Evolutionary conservation across 2,797 vertebrate species (phyloP), one percentile per base, ranked within the genome.

Genomic region (Hypotaenidia philippensis): DNA sequence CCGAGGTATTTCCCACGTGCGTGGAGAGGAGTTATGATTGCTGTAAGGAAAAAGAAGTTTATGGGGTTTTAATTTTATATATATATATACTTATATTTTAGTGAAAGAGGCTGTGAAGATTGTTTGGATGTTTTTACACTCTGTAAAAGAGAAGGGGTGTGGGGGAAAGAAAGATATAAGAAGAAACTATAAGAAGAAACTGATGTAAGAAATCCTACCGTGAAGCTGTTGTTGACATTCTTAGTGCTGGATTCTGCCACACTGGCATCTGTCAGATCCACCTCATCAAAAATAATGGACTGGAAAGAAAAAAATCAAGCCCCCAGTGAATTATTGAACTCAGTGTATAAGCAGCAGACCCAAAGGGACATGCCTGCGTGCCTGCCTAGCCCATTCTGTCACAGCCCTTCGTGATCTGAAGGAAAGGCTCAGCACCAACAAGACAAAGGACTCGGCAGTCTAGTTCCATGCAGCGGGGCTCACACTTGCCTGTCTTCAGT

Each of bases 181-280:
- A 80, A 61, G 22, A 41, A 83, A 70, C 49, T 10, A 6, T 21
- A 87, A 70, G 47, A 80, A 61, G 22, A 41, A 83, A 70, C 49
- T 10, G 47, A 21, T 10, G 27, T 13, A 47, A 56, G 13, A 75
- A 88, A 34, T 85, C 99, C 98, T 98, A 99, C 99, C 34, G 99
- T 99, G 95, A 99, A 99, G 96, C 99, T 99, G 98, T 99, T 99
- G 98, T 99, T 99, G 96, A 99, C 98, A 93, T 99, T 99, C 97
- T 99, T 99, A 84, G 99, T 99, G 98, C 99, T 99, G 93, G 99
- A 99, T 97, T 99, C 99, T 5, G 99, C 99, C 79, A 99, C 99
- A 2, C 99, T 99, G 93, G 99, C 99, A 53, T 99, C 99, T 3
- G 99, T 99, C 97, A 99, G 97, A 97, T 99, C 99, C 76, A 99